Conservation (phyloP, 2,113 vertebrate genomes). For the Synodontis membranacea region DNA sequence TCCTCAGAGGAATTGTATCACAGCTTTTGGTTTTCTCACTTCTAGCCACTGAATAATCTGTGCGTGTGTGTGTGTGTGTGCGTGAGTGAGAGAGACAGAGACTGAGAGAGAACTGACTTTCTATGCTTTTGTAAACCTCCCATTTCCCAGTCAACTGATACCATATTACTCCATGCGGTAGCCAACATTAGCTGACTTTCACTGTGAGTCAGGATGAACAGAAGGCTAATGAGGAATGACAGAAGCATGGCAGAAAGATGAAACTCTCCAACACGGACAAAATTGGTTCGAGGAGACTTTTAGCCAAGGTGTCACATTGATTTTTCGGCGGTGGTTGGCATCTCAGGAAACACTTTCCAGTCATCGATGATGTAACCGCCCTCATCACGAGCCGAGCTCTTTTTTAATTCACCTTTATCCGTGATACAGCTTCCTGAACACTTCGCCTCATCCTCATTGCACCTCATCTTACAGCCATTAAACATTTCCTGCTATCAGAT, state of each 20-base stretch:
- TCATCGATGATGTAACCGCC: conserved; percentile 8
- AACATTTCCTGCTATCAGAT: not conserved
- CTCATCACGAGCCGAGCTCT: not conserved
- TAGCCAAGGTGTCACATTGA: conserved; percentile 32
- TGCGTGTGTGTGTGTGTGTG: not conserved
- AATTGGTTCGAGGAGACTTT: conserved; percentile 28
- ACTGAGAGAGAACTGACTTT: not conserved
- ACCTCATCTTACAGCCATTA: not conserved
- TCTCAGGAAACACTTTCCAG: not conserved
- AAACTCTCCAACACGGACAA: conserved; percentile 6
- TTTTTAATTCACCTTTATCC: not conserved
- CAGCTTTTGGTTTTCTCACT: conserved; percentile 44
- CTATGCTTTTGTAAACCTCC: not conserved
- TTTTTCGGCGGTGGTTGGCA: conserved; percentile 16
- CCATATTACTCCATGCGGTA: not conserved
- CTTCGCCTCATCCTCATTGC: not conserved
- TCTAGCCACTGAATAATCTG: conserved; percentile 19
- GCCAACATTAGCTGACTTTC: not conserved
- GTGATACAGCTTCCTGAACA: not conserved
- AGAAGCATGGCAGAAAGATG: not conserved
- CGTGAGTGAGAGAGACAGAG: not conserved
- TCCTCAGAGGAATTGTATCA: conserved; percentile 28
- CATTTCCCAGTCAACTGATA: not conserved
- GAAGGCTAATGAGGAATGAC: not conserved
- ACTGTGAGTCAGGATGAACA: not conserved